Conservation (phyloP, 2,797 vertebrate species). For the Coracias cyanogaster region DNA sequence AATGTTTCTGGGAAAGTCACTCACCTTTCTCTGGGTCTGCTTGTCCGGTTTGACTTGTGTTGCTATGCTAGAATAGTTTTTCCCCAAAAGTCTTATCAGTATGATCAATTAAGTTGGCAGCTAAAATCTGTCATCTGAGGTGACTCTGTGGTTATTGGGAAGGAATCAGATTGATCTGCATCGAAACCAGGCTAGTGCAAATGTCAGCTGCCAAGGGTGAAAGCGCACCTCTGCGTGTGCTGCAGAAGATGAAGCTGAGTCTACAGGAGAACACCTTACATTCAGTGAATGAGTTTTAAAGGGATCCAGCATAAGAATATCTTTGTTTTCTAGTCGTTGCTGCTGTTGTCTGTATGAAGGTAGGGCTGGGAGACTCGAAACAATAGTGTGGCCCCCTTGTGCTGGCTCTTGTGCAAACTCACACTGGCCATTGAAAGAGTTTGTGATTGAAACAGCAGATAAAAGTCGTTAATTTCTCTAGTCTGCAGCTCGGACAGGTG, state of each 20-base stretch:
- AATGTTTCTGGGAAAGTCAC: slow-evolving; percentile 23
- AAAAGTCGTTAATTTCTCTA: not conserved
- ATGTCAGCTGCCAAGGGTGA: not conserved
- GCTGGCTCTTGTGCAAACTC: not conserved
- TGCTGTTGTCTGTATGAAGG: not conserved
- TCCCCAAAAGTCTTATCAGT: slow-evolving; percentile 10
- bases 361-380: not conserved
- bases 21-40: slow-evolving; percentile 21
- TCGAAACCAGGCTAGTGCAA: not conserved
- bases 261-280: not conserved
- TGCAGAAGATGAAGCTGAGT: not conserved
- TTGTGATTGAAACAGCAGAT: not conserved
- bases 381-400: accelerated
- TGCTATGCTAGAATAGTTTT: slow-evolving; percentile 37
- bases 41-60: slow-evolving; percentile 19
- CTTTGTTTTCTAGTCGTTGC: not conserved
- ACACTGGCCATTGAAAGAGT: accelerated
- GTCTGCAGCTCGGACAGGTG: not conserved
- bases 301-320: not conserved
- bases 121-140: not conserved
- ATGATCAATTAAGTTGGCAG: slow-evolving; percentile 26
- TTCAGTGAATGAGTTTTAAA: not conserved
- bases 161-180: not conserved
- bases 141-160: slow-evolving; percentile 17
- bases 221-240: not conserved